phyloP scores from a whole-genome alignment of 2,797 vertebrate species.

The Cirrhinus molitorella region DNA sequence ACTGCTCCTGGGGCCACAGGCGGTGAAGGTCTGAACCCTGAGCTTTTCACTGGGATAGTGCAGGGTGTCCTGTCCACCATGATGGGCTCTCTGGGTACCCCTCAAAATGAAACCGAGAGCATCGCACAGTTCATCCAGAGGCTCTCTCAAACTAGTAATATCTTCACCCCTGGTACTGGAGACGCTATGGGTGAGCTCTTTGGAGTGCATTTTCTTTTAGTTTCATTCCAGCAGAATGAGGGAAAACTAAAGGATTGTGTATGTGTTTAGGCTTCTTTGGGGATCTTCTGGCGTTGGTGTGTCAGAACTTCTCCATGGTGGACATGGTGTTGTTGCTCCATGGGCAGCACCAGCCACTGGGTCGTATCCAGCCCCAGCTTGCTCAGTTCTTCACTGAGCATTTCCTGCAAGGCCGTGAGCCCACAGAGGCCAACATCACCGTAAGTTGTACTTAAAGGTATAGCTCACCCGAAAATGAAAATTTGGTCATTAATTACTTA shows the following conservation, averaged over 20 bases:
- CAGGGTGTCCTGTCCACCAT: conserved; percentile 90
- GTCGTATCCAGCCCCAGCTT: conserved; percentile 89
- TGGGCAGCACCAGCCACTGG: conserved; percentile 89
- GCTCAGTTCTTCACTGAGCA: conserved; percentile 89
- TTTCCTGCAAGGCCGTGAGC: conserved; percentile 87
- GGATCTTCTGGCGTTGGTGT: conserved; percentile 89
- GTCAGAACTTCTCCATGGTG: conserved; percentile 93
- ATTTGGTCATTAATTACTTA: too few species aligned
- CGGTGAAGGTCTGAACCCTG: conserved; percentile 84
- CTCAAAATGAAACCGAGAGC: conserved; percentile 89
- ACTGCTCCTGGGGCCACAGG: conserved; percentile 39
- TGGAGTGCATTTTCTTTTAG: conserved; percentile 44
- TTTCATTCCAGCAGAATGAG: neutral
- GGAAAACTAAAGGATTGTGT: neutral
- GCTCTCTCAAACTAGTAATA: conserved; percentile 90
- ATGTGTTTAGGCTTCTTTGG: conserved; percentile 86
- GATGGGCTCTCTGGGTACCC: conserved; percentile 88
- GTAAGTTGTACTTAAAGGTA: conserved; percentile 71
- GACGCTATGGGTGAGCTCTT: conserved; percentile 84
- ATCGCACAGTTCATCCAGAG: conserved; percentile 94
- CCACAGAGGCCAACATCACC: conserved; percentile 87
- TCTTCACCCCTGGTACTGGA: conserved; percentile 88
- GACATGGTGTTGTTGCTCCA: conserved; percentile 94
- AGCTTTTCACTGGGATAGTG: conserved; percentile 91
- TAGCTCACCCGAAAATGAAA: too few species aligned